Evolutionary conservation across 2,888 invertebrate species (phyloP).

Genomic region (Lobophora halterata): DNA sequence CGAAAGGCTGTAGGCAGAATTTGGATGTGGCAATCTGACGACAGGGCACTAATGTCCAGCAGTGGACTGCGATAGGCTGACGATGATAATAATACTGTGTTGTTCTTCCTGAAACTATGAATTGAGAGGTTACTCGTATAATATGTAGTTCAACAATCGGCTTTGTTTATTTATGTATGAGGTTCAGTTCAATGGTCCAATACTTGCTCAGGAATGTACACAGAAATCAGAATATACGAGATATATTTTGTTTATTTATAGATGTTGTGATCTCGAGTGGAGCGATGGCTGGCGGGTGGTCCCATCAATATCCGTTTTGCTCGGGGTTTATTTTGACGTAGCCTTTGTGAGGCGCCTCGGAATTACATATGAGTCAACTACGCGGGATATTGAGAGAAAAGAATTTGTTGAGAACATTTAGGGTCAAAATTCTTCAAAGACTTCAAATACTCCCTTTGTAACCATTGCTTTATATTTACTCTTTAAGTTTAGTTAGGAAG

Average conservation of each 20-base stretch:
- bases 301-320: conserved; percentile 36
- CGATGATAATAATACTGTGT: too few species aligned
- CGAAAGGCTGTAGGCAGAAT: too few species aligned
- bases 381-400: conserved; percentile 15
- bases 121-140: too few species aligned
- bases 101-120: too few species aligned
- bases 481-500: too few species aligned
- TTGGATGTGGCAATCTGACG: too few species aligned
- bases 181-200: too few species aligned
- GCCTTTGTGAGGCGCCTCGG: conserved; percentile 28
- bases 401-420: conserved; percentile 9
- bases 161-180: too few species aligned
- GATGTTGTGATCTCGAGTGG: conserved; percentile 16
- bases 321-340: conserved; percentile 31
- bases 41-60: too few species aligned
- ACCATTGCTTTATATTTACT: background rate
- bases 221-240: conserved; percentile 5
- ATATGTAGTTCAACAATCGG: too few species aligned
- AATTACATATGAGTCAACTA: conserved; percentile 28
- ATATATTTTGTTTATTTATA: conserved; percentile 10
- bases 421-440: conserved; percentile 8
- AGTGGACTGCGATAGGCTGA: too few species aligned
- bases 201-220: conserved; percentile 1
- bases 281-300: conserved; percentile 18
- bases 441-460: conserved; percentile 11